Evolutionary conservation across 2,888 invertebrate species (phyloP), one percentile per base, ranked within the genome.

Genomic region (Epinotia ramella): DNA sequence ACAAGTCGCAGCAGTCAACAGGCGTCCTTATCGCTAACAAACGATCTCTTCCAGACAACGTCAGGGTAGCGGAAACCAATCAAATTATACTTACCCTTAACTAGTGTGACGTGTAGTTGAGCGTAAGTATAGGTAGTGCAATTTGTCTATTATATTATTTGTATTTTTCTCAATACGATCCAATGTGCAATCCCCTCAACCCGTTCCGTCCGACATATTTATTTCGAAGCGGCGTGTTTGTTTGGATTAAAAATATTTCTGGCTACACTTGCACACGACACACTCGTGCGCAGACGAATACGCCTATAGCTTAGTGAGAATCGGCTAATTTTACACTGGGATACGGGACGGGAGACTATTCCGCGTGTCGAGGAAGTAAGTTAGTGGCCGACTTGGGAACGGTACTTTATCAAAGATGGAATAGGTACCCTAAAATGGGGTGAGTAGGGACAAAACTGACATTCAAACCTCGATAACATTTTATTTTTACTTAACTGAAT

Each of bases 251-350:
- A 93, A 88, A 94, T 94, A 94, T 94, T 94, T 93, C 87, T 88
- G 92, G 92, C 89, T 86, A 86, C 91, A 92, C 92, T 93, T 94
- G 94, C 94, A 91, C 93, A 93, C 94, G 94, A 94, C 94, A 94
- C 94, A 92, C 94, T 84, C 69, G 53, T 44, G 85, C 56, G 11
- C 44, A 13, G 6, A 44, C 49, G 59, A 57, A 7, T 56, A 62
- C 72, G 68, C 73, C 20, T 62, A n/a, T n/a, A 60, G 65, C 40
- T 59, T 59, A 75, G 40, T 49, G 69, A 12, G 68, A 68, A 57
- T 56, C 62, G 40, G 65, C 57, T 74, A 63, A 49, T 70, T 75
- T 64, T 59, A 57, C 24, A 46, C 64, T 28, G 24, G 6, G 18
- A 60, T 57, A 62, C 20, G n/a, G 24, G 65, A 16, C n/a, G 53